phyloP scores from a whole-genome alignment of 2,888 invertebrate species.

The Diadegma fenestrale region DNA sequence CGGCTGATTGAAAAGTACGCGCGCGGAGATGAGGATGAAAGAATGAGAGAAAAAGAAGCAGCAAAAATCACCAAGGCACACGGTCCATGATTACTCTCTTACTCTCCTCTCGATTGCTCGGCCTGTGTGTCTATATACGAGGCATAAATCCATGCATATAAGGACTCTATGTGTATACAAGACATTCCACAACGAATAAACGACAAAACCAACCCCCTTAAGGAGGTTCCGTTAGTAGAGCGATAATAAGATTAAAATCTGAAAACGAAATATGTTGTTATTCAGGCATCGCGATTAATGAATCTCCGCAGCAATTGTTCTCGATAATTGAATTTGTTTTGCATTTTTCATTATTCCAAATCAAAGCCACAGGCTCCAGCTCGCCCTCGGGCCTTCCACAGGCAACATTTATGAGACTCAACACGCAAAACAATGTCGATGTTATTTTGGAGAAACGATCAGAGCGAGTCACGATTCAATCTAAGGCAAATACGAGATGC shows the following conservation, averaged over 20 bases:
- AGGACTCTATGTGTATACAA: not conserved
- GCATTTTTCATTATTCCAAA: constrained; percentile 52
- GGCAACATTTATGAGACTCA: not conserved
- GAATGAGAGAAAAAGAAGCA: constrained; percentile 36
- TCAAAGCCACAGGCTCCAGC: not conserved
- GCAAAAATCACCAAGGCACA: constrained; percentile 51
- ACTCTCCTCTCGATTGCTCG: constrained; percentile 56
- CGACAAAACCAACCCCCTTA: not conserved
- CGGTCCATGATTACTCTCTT: constrained; percentile 73
- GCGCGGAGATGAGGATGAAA: constrained; percentile 56
- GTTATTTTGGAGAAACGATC: constrained; percentile 11
- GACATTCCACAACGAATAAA: not conserved
- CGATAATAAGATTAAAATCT: no score
- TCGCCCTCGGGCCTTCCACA: not conserved
- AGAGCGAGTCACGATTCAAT: constrained; percentile 74
- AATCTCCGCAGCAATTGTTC: constrained; percentile 39
- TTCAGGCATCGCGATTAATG: no score
- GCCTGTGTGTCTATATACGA: constrained; percentile 5
- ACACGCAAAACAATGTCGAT: constrained; percentile 9
- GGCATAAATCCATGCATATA: constrained; percentile 12
- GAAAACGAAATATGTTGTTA: no score
- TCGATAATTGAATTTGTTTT: constrained; percentile 57
- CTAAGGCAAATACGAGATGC: constrained; percentile 79
- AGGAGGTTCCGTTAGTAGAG: no score
- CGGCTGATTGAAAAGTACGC: constrained; percentile 80